Conservation (phyloP, 2,113 vertebrate genomes). For the Psittacus erithacus region DNA sequence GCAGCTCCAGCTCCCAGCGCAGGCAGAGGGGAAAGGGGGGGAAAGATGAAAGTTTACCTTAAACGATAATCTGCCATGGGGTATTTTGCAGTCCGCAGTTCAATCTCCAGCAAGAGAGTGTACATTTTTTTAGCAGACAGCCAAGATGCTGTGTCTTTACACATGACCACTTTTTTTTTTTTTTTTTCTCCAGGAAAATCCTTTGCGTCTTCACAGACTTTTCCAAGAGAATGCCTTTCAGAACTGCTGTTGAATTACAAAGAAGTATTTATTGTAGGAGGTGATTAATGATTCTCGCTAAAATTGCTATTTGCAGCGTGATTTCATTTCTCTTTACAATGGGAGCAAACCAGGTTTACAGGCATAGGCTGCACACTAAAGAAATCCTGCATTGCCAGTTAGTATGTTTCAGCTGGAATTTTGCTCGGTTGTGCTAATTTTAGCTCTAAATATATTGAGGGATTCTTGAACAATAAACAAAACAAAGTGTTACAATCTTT, state of each 20-base stretch:
- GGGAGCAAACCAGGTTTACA: constrained; percentile 56
- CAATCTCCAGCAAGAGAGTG: constrained; percentile 67
- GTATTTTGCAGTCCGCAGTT: constrained; percentile 64
- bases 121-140: constrained; percentile 74
- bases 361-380: constrained; percentile 36
- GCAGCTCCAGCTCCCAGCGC: not conserved
- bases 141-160: constrained; percentile 73
- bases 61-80: constrained; percentile 72
- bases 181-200: constrained; percentile 74
- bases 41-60: constrained; percentile 74
- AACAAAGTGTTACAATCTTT: not conserved
- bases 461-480: not conserved
- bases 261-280: constrained; percentile 87
- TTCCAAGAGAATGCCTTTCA: constrained; percentile 85
- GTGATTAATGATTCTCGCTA: constrained; percentile 85
- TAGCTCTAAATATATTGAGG: not conserved
- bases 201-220: constrained; percentile 79
- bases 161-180: constrained; percentile 72
- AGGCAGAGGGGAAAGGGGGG: not conserved
- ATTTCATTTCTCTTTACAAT: constrained; percentile 81
- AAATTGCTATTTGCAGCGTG: constrained; percentile 84
- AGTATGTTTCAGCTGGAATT: constrained; percentile 16
- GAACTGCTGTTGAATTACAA: constrained; percentile 86
- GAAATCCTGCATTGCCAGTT: not conserved
- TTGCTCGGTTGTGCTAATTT: constrained; percentile 42